Conservation (phyloP, 2,888 invertebrate species). For the Uloborus plumipes region DNA sequence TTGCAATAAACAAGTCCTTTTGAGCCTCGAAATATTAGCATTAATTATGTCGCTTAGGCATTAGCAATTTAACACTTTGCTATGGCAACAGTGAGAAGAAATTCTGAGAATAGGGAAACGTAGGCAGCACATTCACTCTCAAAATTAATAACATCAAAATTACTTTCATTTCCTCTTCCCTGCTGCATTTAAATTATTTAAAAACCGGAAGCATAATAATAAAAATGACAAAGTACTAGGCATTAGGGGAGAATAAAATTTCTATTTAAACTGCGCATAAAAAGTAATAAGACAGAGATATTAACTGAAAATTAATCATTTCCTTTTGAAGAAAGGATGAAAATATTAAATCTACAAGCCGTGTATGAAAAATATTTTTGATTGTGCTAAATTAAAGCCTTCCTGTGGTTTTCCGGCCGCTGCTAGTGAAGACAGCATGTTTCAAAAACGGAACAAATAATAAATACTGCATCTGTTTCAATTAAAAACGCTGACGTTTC, state of each 20-base stretch:
- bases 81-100: too few species aligned
- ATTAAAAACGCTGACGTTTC: conserved; percentile 27
- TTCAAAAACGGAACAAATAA: conserved; percentile 17
- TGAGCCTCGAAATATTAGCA: too few species aligned
- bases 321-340: conserved; percentile 12
- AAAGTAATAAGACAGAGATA: conserved; percentile 10
- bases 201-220: conserved; percentile 24
- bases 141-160: conserved; percentile 4
- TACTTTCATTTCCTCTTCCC: conserved; percentile 1
- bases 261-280: conserved; percentile 1
- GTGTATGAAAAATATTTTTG: conserved; percentile 8
- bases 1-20: too few species aligned
- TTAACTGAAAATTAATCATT: conserved; percentile 59
- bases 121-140: not conserved
- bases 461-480: conserved; percentile 35
- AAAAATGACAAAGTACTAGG: not conserved
- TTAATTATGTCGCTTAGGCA: too few species aligned
- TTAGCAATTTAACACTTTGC: too few species aligned
- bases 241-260: conserved; percentile 1
- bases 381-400: conserved; percentile 4
- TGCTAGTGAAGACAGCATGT: not conserved
- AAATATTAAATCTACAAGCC: not conserved
- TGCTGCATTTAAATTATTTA: too few species aligned
- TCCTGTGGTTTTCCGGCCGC: not conserved
- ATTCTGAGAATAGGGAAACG: too few species aligned